Evolutionary conservation across 2,888 invertebrate species (phyloP).

Genomic region (Thecocarcelia acutangulata): DNA sequence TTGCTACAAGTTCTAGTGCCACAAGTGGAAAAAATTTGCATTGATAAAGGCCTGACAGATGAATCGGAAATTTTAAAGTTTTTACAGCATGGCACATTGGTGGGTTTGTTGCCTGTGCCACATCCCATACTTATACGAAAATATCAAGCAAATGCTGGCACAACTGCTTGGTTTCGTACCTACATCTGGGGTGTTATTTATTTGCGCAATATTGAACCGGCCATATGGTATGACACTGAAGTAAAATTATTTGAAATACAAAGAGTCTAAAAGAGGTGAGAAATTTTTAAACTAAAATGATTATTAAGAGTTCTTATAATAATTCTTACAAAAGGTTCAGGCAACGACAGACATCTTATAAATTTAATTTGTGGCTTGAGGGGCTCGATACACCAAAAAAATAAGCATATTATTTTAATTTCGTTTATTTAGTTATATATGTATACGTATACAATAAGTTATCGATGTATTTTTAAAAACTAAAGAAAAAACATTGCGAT

Average conservation of each 20-base stretch:
- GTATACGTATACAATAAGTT: too few species aligned
- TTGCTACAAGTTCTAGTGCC: slow-evolving; percentile 98
- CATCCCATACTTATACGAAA: slow-evolving; percentile 99
- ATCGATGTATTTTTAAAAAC: too few species aligned
- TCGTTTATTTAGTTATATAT: too few species aligned
- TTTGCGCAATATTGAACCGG: slow-evolving; percentile 98
- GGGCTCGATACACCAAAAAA: too few species aligned
- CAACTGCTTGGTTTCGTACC: slow-evolving; percentile 99
- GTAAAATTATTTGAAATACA: slow-evolving; percentile 99
- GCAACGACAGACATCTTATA: too few species aligned
- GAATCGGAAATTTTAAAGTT: slow-evolving; percentile 99
- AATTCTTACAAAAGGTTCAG: too few species aligned
- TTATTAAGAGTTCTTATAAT: too few species aligned
- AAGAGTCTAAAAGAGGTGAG: slow-evolving; percentile 85
- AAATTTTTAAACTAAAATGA: too few species aligned
- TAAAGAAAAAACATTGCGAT: too few species aligned
- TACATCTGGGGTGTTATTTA: slow-evolving; percentile 99
- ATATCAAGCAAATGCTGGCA: slow-evolving; percentile 99
- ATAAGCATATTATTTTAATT: too few species aligned
- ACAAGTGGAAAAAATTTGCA: slow-evolving; percentile 99
- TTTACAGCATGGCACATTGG: slow-evolving; percentile 98
- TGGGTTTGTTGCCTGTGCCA: slow-evolving; percentile 98
- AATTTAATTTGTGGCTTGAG: too few species aligned
- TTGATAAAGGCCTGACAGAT: slow-evolving; percentile 98
- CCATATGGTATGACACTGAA: slow-evolving; percentile 99